Conservation (phyloP, 2,113 vertebrate species). For the Proterorhinus semilunaris region DNA sequence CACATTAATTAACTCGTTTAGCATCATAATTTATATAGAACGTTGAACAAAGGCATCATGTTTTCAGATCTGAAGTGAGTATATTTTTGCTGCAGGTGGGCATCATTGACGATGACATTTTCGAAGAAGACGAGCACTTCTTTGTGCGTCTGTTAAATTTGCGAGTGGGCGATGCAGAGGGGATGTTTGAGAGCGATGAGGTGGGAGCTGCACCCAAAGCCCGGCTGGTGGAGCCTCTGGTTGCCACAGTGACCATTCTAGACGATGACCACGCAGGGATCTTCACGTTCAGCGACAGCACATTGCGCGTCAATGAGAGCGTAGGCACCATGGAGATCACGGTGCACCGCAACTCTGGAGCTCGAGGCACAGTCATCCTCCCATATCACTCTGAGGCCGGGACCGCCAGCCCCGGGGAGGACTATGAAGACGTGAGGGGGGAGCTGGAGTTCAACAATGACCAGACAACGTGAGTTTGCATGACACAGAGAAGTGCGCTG, state of each 20-base stretch:
- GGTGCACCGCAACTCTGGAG: slow-evolving; percentile 89
- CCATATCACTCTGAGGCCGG: slow-evolving; percentile 90
- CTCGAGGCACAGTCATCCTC: slow-evolving; percentile 89
- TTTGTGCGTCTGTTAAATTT: slow-evolving; percentile 93
- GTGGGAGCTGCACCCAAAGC: slow-evolving; percentile 81
- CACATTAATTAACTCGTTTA: no score
- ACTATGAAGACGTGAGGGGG: slow-evolving; percentile 88
- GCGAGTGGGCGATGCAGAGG: slow-evolving; percentile 88
- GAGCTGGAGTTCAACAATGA: slow-evolving; percentile 93
- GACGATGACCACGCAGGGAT: slow-evolving; percentile 97
- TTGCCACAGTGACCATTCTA: slow-evolving; percentile 93
- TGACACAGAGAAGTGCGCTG: background rate
- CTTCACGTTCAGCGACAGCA: slow-evolving; percentile 88
- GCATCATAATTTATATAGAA: background rate
- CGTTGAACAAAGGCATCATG: background rate
- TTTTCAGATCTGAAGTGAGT: background rate
- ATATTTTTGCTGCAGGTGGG: slow-evolving; percentile 74
- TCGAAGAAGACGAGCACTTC: slow-evolving; percentile 98
- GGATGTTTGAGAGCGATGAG: slow-evolving; percentile 91
- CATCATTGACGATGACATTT: slow-evolving; percentile 97
- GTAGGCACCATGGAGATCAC: slow-evolving; percentile 91
- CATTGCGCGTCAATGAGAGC: slow-evolving; percentile 89
- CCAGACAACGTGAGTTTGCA: slow-evolving; percentile 87
- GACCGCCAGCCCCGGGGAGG: slow-evolving; percentile 82
- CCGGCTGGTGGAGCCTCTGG: slow-evolving; percentile 81